Base-by-base conservation (phyloP, 2,888 invertebrate genomes). In the Dryomyza anilis region DNA sequence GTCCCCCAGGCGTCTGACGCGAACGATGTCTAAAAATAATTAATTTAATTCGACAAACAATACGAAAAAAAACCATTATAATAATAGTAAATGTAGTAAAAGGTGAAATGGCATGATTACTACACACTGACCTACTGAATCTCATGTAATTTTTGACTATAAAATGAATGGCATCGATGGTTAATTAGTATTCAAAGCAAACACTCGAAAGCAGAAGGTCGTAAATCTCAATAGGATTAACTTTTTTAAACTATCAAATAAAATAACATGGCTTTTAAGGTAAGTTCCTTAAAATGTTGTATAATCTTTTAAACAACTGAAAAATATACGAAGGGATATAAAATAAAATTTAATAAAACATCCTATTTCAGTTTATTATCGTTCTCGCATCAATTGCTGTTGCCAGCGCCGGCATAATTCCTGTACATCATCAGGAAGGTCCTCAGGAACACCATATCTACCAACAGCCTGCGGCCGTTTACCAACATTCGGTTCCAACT, bases 121-220 rank as follows among this genome's bases (percentile, higher is more conserved):
- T n/a, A n/a, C n/a, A n/a, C n/a, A n/a, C n/a, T n/a, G n/a, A n/a
- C n/a, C n/a, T n/a, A n/a, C n/a, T n/a, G n/a, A n/a, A n/a, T n/a
- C n/a, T n/a, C n/a, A n/a, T n/a, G n/a, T n/a, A 53, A 67, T 69
- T 62, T n/a, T n/a, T n/a, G 55, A 21, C 68, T 79, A 79, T 79
- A 80, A 77, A 80, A 78, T 73, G 73, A 71, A 71, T 75, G 71
- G 75, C 72, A 75, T 61, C 39, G 61, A 58, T 33, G 58, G 39
- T 69, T 57, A 71, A 76, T 79, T 76, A 80, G 72, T 74, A 79
- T 79, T 79, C 78, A 79, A 66, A 73, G 56, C 78, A 76, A 75
- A 63, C 64, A 71, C 72, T 69, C 72, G 70, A 68, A 61, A 72
- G 72, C 69, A 74, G 75, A 75, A 76, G 78, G 73, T 76, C 76